Evolutionary conservation across 2,113 vertebrate genomes (phyloP), one percentile per base, ranked within the genome.

Genomic region (Chionomys nivalis): DNA sequence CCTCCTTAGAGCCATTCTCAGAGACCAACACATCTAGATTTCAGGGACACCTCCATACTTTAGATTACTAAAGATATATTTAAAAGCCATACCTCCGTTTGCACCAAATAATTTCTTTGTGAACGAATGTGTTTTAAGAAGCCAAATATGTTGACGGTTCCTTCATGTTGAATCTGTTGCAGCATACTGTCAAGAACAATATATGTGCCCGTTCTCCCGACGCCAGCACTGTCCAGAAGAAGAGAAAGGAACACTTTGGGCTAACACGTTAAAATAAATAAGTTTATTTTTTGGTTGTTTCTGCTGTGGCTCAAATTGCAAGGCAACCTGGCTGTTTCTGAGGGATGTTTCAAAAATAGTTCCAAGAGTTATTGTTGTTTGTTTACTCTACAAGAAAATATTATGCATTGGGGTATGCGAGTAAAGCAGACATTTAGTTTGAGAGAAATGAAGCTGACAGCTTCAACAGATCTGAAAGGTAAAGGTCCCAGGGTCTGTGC

Each of bases 101-200:
- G 99, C 33, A 99, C 99, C 98, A 99, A 98, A 97, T 99, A 99
- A 98, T 99, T 99, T 96, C 99, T 99, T 98, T 99, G 99, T 44
- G 99, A 99, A 87, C 99, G 99, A 98, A 99, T 99, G 98, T 99
- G 99, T 97, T 99, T 99, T 96, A 99, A 98, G 98, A 99, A 99
- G 90, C 99, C 99, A 87, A 99, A 98, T 96, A 99, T 86, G 96
- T 99, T 99, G 97, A 99, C 98, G 0, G 96, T 98, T 58, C 99
- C 98, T 97, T 99, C 99, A 0, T 99, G 98, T 78, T 98, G 98
- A 82, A 99, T 99, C 98, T 99, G 99, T 91, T 99, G 99, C 97
- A 99, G 93, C 99, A 99, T 99, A 96, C 99, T 99, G 98, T 99
- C 99, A 97, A 99, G 97, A 70, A 99, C 99, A 94, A 99, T 99